A percentile compares a stretch with the other conserved stretches of the same genome.
Evolutionary conservation across 2,888 invertebrate genomes (phyloP).

Genomic region (Ectemnius cavifrons): DNA sequence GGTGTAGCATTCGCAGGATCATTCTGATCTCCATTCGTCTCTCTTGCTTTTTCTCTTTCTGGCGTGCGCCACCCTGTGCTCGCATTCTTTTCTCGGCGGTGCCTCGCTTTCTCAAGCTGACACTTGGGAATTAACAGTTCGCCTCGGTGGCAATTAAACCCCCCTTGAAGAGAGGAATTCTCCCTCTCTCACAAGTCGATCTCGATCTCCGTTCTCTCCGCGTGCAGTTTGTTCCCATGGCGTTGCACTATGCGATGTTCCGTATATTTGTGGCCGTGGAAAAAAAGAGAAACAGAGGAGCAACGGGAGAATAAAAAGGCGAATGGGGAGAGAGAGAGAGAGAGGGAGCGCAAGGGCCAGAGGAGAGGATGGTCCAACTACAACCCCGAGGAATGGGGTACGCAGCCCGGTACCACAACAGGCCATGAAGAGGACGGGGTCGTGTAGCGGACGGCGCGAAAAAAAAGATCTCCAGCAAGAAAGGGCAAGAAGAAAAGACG

Average conservation of each 20-base stretch:
- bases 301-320: constrained; percentile 29
- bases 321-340: constrained; percentile 24
- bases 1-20: neutral
- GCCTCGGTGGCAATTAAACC: constrained; percentile 73
- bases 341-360: constrained; percentile 26
- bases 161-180: constrained; percentile 50
- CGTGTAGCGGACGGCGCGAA: constrained; percentile 45
- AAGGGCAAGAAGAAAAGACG: constrained; percentile 35
- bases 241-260: constrained; percentile 40
- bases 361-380: constrained; percentile 37
- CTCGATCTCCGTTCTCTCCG: neutral
- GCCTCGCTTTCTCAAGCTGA: constrained; percentile 67
- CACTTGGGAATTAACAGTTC: constrained; percentile 75
- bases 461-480: constrained; percentile 52
- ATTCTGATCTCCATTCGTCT: neutral
- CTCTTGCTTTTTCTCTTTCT: constrained; percentile 22
- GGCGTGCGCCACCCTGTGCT: constrained; percentile 17
- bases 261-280: constrained; percentile 32
- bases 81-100: constrained; percentile 36
- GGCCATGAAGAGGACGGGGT: constrained; percentile 41
- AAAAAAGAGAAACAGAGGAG: constrained; percentile 32
- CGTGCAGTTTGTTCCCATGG: constrained; percentile 62
- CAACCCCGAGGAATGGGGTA: constrained; percentile 54
- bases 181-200: constrained; percentile 21
- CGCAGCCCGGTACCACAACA: constrained; percentile 33